These are phyloP conservation scores for Stegodyphus mimosarum DNA, from an alignment of 1,140 invertebrate species.

Conservation along the genomic window DNA sequence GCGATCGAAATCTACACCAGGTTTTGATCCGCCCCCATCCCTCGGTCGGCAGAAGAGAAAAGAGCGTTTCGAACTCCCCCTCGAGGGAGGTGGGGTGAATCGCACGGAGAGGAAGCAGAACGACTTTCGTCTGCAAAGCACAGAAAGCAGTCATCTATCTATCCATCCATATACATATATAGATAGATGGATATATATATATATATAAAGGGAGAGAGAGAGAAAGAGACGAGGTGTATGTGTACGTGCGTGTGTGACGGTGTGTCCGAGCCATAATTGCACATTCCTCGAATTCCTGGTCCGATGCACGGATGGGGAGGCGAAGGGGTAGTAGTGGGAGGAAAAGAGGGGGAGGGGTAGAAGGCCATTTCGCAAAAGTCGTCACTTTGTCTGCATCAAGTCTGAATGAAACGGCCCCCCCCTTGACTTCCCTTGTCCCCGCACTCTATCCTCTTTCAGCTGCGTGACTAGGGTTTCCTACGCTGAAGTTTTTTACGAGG, in stretches of 20 bases:
- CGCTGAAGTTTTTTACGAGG: neutral
- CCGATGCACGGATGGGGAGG: neutral
- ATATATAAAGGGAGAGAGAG: neutral
- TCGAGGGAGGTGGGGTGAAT: neutral
- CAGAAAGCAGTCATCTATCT: constrained; percentile 8
- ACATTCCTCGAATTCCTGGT: constrained; percentile 53
- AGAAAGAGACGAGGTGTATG: too few species aligned
- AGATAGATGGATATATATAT: constrained; percentile 1
- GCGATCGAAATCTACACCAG: neutral
- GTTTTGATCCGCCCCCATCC: neutral
- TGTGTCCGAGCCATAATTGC: constrained; percentile 59
- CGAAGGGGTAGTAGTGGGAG: neutral
- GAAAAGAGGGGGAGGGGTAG: neutral
- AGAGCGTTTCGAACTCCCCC: neutral
- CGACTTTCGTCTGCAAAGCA: neutral
- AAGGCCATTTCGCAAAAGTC: constrained; percentile 54
- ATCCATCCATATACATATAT: constrained; percentile 7
- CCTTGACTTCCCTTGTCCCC: neutral
- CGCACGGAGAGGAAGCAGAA: neutral
- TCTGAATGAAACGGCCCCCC: constrained; percentile 40
- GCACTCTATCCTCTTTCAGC: neutral
- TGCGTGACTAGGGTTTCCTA: neutral
- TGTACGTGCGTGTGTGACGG: constrained; percentile 14
- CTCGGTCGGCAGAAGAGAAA: neutral
- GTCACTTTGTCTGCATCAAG: constrained; percentile 57